phyloP scores from a whole-genome alignment of 1,140 invertebrate genomes.

The Drosophila seguyi region DNA sequence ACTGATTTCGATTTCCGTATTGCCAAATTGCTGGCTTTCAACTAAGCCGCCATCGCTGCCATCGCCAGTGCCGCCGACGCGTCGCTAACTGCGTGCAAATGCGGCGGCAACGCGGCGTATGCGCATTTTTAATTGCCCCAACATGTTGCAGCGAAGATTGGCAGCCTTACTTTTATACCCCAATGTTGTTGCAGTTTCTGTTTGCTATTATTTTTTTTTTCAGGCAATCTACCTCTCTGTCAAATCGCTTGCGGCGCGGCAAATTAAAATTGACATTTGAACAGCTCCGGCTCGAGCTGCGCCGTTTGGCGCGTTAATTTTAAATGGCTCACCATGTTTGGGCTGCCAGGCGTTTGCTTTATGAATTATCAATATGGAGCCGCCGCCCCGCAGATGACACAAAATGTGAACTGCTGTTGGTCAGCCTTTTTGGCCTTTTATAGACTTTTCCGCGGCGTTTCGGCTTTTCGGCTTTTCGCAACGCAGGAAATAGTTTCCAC shows the following conservation, averaged over 20 bases:
- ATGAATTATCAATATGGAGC: constrained; percentile 81
- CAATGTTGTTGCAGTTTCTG: constrained; percentile 17
- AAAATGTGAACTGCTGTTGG: constrained; percentile 65
- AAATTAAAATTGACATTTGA: constrained; percentile 83
- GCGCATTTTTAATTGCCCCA: constrained; percentile 82
- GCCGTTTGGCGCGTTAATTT: constrained; percentile 74
- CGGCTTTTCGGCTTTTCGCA: constrained; percentile 58
- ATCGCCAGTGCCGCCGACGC: constrained; percentile 33
- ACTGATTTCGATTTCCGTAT: constrained; percentile 72
- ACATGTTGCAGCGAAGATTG: constrained; percentile 79
- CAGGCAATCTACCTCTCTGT: constrained; percentile 55
- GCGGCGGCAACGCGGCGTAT: constrained; percentile 71
- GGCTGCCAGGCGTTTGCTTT: constrained; percentile 57
- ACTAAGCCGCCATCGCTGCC: constrained; percentile 54
- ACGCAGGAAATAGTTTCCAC: constrained; percentile 77
- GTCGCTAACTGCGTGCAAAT: constrained; percentile 55
- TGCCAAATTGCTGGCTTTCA: constrained; percentile 68
- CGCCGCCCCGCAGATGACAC: constrained; percentile 70
- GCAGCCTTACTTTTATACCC: constrained; percentile 42
- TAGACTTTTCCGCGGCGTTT: constrained; percentile 36
- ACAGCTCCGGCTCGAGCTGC: constrained; percentile 47
- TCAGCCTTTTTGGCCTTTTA: constrained; percentile 28
- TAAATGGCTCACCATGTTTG: constrained; percentile 74
- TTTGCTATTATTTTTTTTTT: constrained; percentile 3
- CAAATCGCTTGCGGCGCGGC: constrained; percentile 58